Percentiles rank a stretch among this genome's conserved stretches.
Conservation (phyloP, 2,888 invertebrate genomes). For the Vesta saturnalis region DNA sequence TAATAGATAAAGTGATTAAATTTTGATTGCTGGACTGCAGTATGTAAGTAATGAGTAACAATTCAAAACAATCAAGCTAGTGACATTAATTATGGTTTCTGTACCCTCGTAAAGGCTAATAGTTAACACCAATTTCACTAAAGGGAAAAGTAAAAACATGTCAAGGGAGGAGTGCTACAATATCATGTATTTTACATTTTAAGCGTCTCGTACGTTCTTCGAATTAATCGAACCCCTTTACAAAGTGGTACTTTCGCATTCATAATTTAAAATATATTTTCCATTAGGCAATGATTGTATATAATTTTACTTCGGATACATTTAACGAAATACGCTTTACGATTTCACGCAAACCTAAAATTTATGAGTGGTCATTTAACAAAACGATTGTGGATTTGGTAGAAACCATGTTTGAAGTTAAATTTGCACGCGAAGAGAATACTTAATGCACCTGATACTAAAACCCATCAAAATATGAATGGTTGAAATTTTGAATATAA, state of each 20-base stretch:
- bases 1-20: too few relatives aligned
- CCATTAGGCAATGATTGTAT: not conserved
- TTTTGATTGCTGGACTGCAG: too few relatives aligned
- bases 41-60: too few relatives aligned
- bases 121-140: not conserved
- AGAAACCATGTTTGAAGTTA: not conserved
- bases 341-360: not conserved
- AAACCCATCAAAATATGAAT: not conserved
- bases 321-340: not conserved
- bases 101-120: not conserved
- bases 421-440: constrained; percentile 1
- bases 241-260: not conserved
- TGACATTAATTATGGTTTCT: not conserved
- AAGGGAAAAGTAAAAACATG: not conserved
- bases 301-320: constrained; percentile 1
- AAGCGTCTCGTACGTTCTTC: not conserved
- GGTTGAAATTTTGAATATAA: too few relatives aligned
- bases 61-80: too few relatives aligned
- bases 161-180: constrained; percentile 1
- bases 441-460: not conserved
- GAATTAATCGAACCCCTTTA: not conserved
- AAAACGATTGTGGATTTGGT: not conserved
- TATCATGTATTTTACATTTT: constrained; percentile 1
- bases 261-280: not conserved
- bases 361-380: constrained; percentile 1